These are phyloP conservation scores for Schizaphis graminum DNA, from an alignment of 2,888 invertebrate genomes.

Conservation along the genomic window DNA sequence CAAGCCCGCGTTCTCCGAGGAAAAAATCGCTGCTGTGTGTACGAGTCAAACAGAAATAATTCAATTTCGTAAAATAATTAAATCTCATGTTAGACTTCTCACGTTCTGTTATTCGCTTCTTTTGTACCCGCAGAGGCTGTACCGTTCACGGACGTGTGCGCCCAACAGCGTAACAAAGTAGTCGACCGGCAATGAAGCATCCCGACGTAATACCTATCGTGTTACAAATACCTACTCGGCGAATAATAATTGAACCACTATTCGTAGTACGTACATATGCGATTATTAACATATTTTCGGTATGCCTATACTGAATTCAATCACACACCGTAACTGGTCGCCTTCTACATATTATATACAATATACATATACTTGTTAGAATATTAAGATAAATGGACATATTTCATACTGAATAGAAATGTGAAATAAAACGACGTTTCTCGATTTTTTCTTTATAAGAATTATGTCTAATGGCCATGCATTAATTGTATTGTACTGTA, in stretches of 20 bases:
- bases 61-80: conserved; percentile 52
- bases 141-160: conserved; percentile 55
- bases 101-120: conserved; percentile 55
- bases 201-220: conserved; percentile 30
- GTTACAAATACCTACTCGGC: conserved; percentile 13
- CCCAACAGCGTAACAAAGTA: conserved; percentile 58
- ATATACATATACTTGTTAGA: not conserved
- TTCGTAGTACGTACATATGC: not conserved
- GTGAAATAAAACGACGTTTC: not conserved
- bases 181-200: conserved; percentile 33
- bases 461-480: not conserved
- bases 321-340: conserved; percentile 21
- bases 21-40: not conserved
- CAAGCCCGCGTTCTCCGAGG: not conserved
- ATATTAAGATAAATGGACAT: conserved; percentile 36
- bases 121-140: conserved; percentile 32
- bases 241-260: conserved; percentile 34
- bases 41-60: conserved; percentile 45
- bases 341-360: not conserved
- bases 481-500: not conserved
- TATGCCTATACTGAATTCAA: conserved; percentile 4
- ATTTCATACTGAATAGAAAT: conserved; percentile 24
- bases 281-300: conserved; percentile 31
- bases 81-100: conserved; percentile 38
- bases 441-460: not conserved